phyloP scores from a whole-genome alignment of 2,797 vertebrate species.

The Alfaro cultratus region DNA sequence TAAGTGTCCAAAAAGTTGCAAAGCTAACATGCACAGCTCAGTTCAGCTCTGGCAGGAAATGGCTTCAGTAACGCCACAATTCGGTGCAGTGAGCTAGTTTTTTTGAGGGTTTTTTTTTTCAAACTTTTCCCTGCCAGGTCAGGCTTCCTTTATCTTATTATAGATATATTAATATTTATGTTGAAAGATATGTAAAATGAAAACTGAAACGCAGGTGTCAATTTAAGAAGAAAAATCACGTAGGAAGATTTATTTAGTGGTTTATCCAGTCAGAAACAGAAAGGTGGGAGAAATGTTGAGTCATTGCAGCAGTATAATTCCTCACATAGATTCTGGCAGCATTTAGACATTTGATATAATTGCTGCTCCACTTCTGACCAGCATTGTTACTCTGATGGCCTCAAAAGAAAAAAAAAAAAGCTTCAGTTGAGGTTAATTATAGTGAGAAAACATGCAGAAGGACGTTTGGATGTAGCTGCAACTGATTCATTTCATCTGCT shows the following conservation, averaged over 20 bases:
- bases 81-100: neutral
- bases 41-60: neutral
- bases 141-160: neutral
- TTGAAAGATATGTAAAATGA: neutral
- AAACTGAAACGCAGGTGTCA: neutral
- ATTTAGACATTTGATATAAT: neutral
- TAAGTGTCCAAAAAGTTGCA: neutral
- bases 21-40: neutral
- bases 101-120: neutral
- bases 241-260: too few relatives aligned
- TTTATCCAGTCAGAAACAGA: too few relatives aligned
- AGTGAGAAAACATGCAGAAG: neutral
- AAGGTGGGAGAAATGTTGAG: too few relatives aligned
- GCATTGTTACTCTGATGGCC: neutral
- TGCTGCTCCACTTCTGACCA: neutral
- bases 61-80: neutral
- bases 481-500: neutral
- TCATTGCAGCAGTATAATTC: neutral
- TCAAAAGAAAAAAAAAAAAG: neutral
- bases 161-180: neutral
- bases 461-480: neutral
- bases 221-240: neutral
- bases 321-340: neutral
- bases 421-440: neutral
- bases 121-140: neutral